phyloP scores from a whole-genome alignment of 2,797 vertebrate genomes.

The Gymnodraco acuticeps region DNA sequence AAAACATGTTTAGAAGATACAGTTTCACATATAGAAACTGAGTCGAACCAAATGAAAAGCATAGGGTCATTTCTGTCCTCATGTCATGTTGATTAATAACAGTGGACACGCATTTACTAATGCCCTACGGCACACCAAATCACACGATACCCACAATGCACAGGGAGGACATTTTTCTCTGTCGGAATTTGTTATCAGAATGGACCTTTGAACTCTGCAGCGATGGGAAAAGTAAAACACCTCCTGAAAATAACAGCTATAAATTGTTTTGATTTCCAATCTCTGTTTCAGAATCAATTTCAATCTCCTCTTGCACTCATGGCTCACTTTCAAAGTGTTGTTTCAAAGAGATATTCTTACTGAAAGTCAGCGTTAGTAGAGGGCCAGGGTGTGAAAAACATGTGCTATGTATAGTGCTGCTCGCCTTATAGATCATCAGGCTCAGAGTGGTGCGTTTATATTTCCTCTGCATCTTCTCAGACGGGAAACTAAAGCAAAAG shows the following conservation, averaged over 20 bases:
- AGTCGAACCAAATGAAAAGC: conserved; percentile 79
- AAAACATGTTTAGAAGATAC: conserved; percentile 7
- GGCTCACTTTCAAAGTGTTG: conserved; percentile 13
- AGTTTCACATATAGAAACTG: conserved; percentile 56
- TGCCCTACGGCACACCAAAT: conserved; percentile 80
- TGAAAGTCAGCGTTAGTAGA: conserved; percentile 23
- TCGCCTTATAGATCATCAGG: background rate
- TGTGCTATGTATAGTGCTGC: conserved; percentile 4
- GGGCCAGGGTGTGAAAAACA: background rate
- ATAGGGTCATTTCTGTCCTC: conserved; percentile 80
- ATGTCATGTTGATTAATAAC: conserved; percentile 89
- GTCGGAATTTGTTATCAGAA: conserved; percentile 86
- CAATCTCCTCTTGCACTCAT: background rate
- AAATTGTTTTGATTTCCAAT: conserved; percentile 58
- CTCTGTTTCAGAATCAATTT: conserved; percentile 49
- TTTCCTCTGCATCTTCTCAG: conserved; percentile 5
- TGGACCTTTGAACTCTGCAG: conserved; percentile 78
- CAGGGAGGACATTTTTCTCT: conserved; percentile 83
- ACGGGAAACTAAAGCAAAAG: conserved; percentile 29
- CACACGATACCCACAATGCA: conserved; percentile 80
- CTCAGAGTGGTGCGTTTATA: background rate
- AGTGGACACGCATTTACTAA: conserved; percentile 84
- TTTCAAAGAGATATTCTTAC: conserved; percentile 25
- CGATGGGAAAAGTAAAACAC: conserved; percentile 68
- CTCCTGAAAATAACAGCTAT: conserved; percentile 59